Conservation (phyloP, 2,113 vertebrate species). For the Sialia sialis region DNA sequence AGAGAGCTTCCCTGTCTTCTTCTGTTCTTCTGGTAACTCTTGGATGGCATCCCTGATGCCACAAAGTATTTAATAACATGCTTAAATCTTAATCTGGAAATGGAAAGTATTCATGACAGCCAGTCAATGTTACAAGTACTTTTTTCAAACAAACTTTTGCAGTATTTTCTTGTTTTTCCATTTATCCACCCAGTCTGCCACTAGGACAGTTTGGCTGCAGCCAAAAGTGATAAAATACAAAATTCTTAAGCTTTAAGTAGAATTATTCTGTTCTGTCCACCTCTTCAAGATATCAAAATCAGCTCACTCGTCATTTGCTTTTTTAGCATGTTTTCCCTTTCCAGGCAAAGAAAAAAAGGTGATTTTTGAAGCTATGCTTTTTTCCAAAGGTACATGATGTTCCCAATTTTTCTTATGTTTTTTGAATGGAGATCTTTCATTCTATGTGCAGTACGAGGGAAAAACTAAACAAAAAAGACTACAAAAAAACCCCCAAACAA, state of each 20-base stretch:
- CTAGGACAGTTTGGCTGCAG: background rate
- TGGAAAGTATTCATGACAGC: background rate
- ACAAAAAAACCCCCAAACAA: background rate
- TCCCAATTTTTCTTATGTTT: background rate
- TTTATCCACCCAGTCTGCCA: background rate
- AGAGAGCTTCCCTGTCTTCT: background rate
- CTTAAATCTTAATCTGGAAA: slow-evolving; percentile 32
- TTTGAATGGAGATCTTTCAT: background rate
- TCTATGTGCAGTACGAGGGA: background rate
- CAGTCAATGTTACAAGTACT: background rate
- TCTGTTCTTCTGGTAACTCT: slow-evolving; percentile 6
- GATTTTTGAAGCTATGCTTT: background rate
- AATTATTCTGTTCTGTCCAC: background rate
- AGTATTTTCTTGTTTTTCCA: slow-evolving; percentile 3
- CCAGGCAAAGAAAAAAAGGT: background rate
- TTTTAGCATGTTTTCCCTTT: background rate
- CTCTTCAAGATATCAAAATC: background rate
- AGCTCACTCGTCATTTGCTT: background rate
- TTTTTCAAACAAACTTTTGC: background rate
- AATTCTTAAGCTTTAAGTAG: background rate
- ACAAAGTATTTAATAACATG: background rate
- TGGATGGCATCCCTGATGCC: background rate
- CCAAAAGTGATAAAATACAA: background rate
- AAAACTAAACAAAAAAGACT: background rate
- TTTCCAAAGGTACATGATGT: background rate